Base-by-base conservation (phyloP, 2,888 invertebrate genomes). In the Meliscaeva auricollis region DNA sequence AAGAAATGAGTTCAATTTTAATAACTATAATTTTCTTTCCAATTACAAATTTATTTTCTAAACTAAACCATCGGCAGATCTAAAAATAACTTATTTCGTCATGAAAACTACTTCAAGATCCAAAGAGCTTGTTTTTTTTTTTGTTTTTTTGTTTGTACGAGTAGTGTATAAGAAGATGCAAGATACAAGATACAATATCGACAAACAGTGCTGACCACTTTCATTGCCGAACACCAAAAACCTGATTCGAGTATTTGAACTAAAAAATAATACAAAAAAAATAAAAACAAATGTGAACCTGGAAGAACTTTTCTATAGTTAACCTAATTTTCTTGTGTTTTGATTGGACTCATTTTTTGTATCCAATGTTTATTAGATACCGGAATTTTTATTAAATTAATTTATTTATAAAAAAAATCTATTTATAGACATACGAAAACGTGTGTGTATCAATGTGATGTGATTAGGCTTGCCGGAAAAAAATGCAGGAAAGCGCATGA, bases 81-180 rank as follows among this genome's bases (percentile, higher is more conserved):
- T 64, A 48, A 48, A 64, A 64, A 64, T 64, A 64, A 30, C 20
- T 13, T 4, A 48, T 64, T 46, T 32, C 32, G 32, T 48, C 64
- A 64, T 64, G 30, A n/a, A 30, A 62, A 22, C 60, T 22, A 41
- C 38, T 38, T 22, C 8, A 46, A 46, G 11, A 62, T 26, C 1
- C 2, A 56, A 9, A 32, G 15, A 32, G 54, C 32, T 32, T 56
- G 30, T 26, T 56, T 32, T 17, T 17, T 17, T n/a, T n/a, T n/a
- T n/a, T n/a, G n/a, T n/a, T n/a, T n/a, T n/a, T n/a, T n/a, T n/a
- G n/a, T n/a, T n/a, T 30, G 9, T 13, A 9, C 38, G 38, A 1
- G 5, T 30, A 17, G 46, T 32, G 46, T 11, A 30, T 9, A 38
- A 9, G 3, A 17, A 15, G 9, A 9, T 8, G 17, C 9, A 15